Conservation (phyloP, 2,888 invertebrate species). For the Mylabris sibirica region DNA sequence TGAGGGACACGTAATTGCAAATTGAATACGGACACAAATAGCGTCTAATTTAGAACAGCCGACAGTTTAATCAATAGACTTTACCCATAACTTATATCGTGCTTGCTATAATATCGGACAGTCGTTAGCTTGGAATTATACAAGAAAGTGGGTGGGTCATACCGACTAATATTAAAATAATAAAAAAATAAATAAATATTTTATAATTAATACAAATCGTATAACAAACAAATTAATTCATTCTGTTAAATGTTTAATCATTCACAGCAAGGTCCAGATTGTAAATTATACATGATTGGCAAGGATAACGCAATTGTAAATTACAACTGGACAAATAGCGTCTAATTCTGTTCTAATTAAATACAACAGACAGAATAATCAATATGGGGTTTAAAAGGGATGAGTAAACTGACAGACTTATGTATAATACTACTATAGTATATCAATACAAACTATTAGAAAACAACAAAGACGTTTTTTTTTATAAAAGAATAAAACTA, state of each 20-base stretch:
- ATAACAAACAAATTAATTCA: constrained; percentile 33
- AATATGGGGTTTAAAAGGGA: constrained; percentile 44
- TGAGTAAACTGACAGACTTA: constrained; percentile 41
- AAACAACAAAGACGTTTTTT: too few species aligned
- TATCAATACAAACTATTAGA: too few species aligned
- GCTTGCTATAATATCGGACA: constrained; percentile 6
- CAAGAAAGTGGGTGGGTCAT: constrained; percentile 19
- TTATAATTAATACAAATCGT: constrained; percentile 27
- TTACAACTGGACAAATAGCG: constrained; percentile 45
- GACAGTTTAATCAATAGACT: constrained; percentile 58
- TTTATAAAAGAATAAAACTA: neutral
- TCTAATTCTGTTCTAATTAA: constrained; percentile 48
- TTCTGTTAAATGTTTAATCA: constrained; percentile 52
- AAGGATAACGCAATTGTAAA: constrained; percentile 53
- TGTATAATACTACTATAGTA: constrained; percentile 22
- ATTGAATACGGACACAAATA: constrained; percentile 44
- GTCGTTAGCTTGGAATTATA: neutral
- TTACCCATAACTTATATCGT: neutral
- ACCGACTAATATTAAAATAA: neutral
- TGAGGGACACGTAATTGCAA: constrained; percentile 45
- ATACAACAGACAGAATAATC: constrained; percentile 51
- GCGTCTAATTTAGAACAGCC: constrained; percentile 51
- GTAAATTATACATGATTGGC: constrained; percentile 58
- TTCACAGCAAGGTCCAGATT: constrained; percentile 47
- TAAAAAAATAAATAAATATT: constrained; percentile 18